Evolutionary conservation across 2,113 vertebrate species (phyloP), one percentile per base, ranked within the genome.

Genomic region (Hiodon tergisus): DNA sequence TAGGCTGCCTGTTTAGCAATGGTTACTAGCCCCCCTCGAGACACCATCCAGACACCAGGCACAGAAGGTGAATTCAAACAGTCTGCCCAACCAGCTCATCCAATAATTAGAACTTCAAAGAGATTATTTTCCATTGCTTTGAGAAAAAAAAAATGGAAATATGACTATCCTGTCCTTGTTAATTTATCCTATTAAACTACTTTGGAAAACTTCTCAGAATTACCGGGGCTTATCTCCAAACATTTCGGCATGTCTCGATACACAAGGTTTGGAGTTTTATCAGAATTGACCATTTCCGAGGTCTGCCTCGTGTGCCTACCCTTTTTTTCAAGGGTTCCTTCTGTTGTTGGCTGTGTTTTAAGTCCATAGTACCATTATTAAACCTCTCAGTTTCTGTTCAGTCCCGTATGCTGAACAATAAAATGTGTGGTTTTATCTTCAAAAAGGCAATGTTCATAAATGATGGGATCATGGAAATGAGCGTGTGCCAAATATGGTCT

Each of bases 21-120:
- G 75, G 81, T 75, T 76, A 73, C 77, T 78, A 60, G 2, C 57
- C 75, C 13, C 67, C 59, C 61, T 47, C 5, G 77, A 82, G 79
- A 81, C 46, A 72, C 75, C 77, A 67, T 69, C 69, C 78, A 89
- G 85, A 87, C 83, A 83, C 73, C 50, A 73, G 2, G 70, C 61
- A 54, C 84, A 83, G 82, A 87, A 86, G 83, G 85, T 83, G 76
- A 74, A 88, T 84, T 86, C 76, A 86, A 79, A 87, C 80, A 58
- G 81, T 77, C 62, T 5, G 10, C 81, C 68, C 76, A 79, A 79
- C 76, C 66, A 51, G 76, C 77, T 77, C 70, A 75, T 87, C 81
- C 77, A 76, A 78, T 86, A 84, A 87, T 86, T 84, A 84, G 77
- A 79, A 74, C 75, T 75, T 81, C 86, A 77, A 84, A 63, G 80